phyloP scores from a whole-genome alignment of 2,797 vertebrate genomes.

The Garrulus glandarius region DNA sequence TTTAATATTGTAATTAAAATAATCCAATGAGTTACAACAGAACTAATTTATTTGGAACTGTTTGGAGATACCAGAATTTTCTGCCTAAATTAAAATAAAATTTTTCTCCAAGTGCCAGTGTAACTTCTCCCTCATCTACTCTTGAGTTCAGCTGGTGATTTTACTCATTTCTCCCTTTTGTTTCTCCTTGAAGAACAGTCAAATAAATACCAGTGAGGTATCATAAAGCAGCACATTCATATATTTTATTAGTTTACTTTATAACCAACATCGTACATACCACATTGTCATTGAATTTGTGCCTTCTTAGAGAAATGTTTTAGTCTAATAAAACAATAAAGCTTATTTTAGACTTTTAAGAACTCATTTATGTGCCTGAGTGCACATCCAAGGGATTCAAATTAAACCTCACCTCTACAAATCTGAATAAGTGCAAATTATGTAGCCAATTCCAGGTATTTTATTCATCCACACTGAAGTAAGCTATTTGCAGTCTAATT shows the following conservation, averaged over 20 bases:
- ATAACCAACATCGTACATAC: not conserved
- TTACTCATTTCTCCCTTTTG: not conserved
- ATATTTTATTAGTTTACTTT: not conserved
- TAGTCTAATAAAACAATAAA: not conserved
- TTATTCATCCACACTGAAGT: not conserved
- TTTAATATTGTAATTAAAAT: not conserved
- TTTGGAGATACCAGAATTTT: not conserved
- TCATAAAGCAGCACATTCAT: not conserved
- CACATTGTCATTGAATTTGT: not conserved
- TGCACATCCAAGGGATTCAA: not conserved
- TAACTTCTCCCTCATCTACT: not conserved
- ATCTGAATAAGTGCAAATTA: not conserved
- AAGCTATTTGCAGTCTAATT: not conserved
- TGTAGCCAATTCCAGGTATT: not conserved
- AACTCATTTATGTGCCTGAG: not conserved
- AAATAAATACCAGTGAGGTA: not conserved
- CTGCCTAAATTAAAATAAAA: not conserved
- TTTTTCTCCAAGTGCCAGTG: not conserved
- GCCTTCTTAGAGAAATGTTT: not conserved
- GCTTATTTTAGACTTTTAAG: not conserved
- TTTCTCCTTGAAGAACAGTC: not conserved
- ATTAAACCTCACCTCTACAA: not conserved
- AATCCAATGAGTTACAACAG: not conserved
- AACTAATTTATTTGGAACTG: not conserved
- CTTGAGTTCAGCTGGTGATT: not conserved